Evolutionary conservation across 2,888 invertebrate genomes (phyloP), one percentile per base, ranked within the genome.

Genomic region (Ophion ellenae): DNA sequence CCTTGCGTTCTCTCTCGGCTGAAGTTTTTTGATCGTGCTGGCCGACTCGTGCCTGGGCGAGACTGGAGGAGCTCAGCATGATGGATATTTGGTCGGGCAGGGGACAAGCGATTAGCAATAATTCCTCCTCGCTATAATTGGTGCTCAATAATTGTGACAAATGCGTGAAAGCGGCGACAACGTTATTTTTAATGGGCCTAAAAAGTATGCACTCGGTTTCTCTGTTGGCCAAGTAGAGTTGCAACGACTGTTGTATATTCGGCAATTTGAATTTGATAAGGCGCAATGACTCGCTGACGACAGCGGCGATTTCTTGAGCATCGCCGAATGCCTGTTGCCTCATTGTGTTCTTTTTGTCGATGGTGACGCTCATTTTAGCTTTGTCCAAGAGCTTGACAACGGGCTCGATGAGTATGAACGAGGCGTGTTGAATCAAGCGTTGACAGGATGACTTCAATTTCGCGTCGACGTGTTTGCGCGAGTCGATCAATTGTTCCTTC

Each of bases 191-290:
- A 73, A 99, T 97, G 2, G 99, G 99, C 81, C 98, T 96, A 91
- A 99, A 99, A 11, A 99, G 95, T 91, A 99, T 99, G 90, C 98
- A 98, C 94, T 99, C 99, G 0, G 99, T 99, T 93, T 99, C 99
- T 89, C 97, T 96, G 94, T 99, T 99, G 17, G 99, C 98, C 78
- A 99, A 95, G 94, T 99, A 99, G 0, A 99, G 95, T 88, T 98
- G 97, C 98, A 99, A 98, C 17, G 98, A 97, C 5, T 97, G 96
- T 92, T 98, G 98, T 20, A 99, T 94, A 7, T 95, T 95, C 0
- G 98, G 97, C 57, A 99, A 95, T 89, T 97, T 96, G 0, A 96
- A 95, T 93, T 98, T 98, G 81, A 99, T 97, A 69, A 96, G 95
- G 83, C 97, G 96, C 92, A 98, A 96, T 0, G 97, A 96, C 90